Base-by-base conservation (phyloP, 1,140 invertebrate genomes). In the Trinorchestia longiramus region DNA sequence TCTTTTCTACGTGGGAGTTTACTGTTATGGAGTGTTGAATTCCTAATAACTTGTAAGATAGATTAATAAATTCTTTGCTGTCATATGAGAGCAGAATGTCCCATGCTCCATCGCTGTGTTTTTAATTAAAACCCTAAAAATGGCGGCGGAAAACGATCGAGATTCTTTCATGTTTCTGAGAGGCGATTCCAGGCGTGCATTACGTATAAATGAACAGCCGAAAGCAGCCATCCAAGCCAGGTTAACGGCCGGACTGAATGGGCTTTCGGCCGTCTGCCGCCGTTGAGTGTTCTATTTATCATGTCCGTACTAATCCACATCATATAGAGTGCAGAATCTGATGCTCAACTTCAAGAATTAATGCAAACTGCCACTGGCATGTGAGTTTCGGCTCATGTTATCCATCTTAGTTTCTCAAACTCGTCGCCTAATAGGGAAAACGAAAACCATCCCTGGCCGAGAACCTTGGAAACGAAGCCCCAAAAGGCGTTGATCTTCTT, bases 141-240 rank as follows among this genome's bases (percentile, higher is more conserved):
- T 94, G 92, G 92, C 92, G 92, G 41, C 92, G 43, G 92, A 47
- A 94, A 94, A 94, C 43, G 92, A 94, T 94, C 92, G 44, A 94
- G 92, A 94, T 94, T 94, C 92, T 94, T 94, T 94, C 92, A 94
- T 94, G 92, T 94, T 94, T 94, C 92, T 94, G 92, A 94, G 92
- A 94, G 92, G 92, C 92, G 92, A 94, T 94, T 94, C 92, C 92
- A 94, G 92, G 41, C 92, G 92, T 94, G 92, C 92, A 94, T 94
- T 94, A 94, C 92, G 92, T 94, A 94, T 94, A 94, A 94, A 94
- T 94, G 92, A 94, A 94, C 92, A 94, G 92, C 92, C 92, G 41
- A 94, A 94, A 94, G 92, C 92, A 94, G 92, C 92, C 92, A 94
- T 94, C 92, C 92, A 94, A 94, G 92, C 92, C 92, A 94, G 92